Percentiles rank a stretch among this genome's conserved stretches.
phyloP scores from a whole-genome alignment of 2,797 vertebrate genomes.

The Bryconaethiops microstoma region DNA sequence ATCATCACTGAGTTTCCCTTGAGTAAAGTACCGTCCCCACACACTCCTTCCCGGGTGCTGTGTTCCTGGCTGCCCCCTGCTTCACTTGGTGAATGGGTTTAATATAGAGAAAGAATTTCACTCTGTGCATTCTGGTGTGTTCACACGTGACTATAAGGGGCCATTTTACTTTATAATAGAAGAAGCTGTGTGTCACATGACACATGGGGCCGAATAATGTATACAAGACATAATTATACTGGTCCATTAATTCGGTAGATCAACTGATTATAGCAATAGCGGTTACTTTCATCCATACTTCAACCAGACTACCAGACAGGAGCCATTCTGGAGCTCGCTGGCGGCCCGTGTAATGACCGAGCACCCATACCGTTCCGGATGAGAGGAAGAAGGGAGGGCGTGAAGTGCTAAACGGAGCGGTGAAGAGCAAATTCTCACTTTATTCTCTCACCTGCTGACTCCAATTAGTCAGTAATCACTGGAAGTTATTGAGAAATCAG shows the following conservation, averaged over 20 bases:
- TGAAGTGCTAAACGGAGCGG: slow-evolving; percentile 25
- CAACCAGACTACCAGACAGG: background rate
- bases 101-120: too few relatives aligned
- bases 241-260: background rate
- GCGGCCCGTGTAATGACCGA: slow-evolving; percentile 39
- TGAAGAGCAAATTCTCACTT: background rate
- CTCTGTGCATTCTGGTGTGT: too few relatives aligned
- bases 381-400: slow-evolving; percentile 32
- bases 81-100: too few relatives aligned
- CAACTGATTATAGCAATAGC: background rate
- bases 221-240: background rate
- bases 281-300: background rate
- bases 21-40: too few relatives aligned
- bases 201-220: background rate
- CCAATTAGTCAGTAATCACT: slow-evolving; percentile 20
- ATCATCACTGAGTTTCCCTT: too few relatives aligned
- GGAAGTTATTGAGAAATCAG: background rate
- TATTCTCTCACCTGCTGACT: slow-evolving; percentile 7
- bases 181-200: background rate
- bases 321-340: slow-evolving; percentile 51
- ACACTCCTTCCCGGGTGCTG: too few relatives aligned
- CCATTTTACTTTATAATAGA: too few relatives aligned
- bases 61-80: too few relatives aligned
- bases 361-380: slow-evolving; percentile 26
- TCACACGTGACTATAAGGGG: too few relatives aligned